A percentile compares a stretch with the other conserved stretches of the same genome.
phyloP scores from a whole-genome alignment of 2,888 invertebrate genomes.

The Tiliacea aurago region DNA sequence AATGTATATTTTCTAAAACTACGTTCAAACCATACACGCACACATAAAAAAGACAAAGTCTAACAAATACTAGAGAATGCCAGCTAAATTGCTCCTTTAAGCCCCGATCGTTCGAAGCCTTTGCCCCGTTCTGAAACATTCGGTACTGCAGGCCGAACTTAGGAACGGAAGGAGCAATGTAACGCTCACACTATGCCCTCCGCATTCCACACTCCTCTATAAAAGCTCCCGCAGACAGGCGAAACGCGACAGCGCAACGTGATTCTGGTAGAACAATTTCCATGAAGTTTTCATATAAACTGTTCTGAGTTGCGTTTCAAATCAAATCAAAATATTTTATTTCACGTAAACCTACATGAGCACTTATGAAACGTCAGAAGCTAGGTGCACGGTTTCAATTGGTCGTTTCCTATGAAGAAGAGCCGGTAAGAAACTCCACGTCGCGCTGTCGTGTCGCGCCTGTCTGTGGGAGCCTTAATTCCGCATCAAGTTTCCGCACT shows the following conservation, averaged over 20 bases:
- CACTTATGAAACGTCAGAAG: too few relatives aligned
- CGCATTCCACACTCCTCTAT: conserved; percentile 15
- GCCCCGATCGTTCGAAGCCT: conserved; percentile 3
- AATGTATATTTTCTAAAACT: neutral
- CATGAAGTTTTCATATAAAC: too few relatives aligned
- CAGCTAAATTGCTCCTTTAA: conserved; percentile 24
- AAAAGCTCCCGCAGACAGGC: too few relatives aligned
- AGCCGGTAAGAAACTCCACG: too few relatives aligned
- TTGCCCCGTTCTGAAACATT: neutral
- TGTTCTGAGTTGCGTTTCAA: too few relatives aligned
- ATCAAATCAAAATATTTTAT: too few relatives aligned
- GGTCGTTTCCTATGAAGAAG: too few relatives aligned
- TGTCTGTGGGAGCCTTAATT: neutral
- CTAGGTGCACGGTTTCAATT: too few relatives aligned
- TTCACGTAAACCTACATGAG: too few relatives aligned
- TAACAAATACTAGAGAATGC: conserved; percentile 17
- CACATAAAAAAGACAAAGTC: neutral
- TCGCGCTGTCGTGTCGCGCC: too few relatives aligned
- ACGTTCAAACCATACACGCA: neutral
- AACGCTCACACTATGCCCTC: conserved; percentile 17
- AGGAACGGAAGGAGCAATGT: conserved; percentile 22
- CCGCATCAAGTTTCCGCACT: conserved; percentile 17
- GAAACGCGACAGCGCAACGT: too few relatives aligned
- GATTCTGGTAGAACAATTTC: too few relatives aligned
- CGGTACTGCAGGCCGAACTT: conserved; percentile 17